Conservation (phyloP, 1,140 invertebrate genomes). For the Micrasema minimum region DNA sequence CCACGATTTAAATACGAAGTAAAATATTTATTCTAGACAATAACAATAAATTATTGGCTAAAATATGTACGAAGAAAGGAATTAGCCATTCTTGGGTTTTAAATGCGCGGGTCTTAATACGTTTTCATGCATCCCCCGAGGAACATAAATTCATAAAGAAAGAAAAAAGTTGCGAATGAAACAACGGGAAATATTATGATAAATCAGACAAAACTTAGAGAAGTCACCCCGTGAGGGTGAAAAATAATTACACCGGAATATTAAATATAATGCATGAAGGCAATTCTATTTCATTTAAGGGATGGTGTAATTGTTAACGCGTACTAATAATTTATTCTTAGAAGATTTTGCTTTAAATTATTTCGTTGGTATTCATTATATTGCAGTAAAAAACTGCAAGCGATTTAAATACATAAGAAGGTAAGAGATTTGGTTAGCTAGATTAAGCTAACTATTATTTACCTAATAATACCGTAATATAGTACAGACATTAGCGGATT, state of each 20-base stretch:
- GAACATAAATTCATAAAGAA: constrained; percentile 51
- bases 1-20: constrained; percentile 6
- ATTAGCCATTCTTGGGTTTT: constrained; percentile 48
- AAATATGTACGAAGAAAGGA: constrained; percentile 38
- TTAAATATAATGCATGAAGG: constrained; percentile 10
- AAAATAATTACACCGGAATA: constrained; percentile 28
- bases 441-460: too few species aligned
- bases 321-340: too few species aligned
- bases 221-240: constrained; percentile 27
- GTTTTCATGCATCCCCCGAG: constrained; percentile 50
- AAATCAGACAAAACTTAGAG: constrained; percentile 31
- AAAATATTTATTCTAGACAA: constrained; percentile 8
- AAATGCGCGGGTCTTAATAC: constrained; percentile 50
- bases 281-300: constrained; percentile 34
- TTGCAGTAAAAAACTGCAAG: too few species aligned
- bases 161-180: constrained; percentile 41
- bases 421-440: too few species aligned
- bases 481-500: too few species aligned
- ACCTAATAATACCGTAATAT: too few species aligned
- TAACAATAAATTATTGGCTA: constrained; percentile 50
- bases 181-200: constrained; percentile 46
- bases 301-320: background rate
- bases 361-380: too few species aligned
- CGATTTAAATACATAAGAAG: too few species aligned
- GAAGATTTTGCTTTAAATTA: too few species aligned